phyloP scores from a whole-genome alignment of 2,113 vertebrate genomes.

The Podarcis cretensis region DNA sequence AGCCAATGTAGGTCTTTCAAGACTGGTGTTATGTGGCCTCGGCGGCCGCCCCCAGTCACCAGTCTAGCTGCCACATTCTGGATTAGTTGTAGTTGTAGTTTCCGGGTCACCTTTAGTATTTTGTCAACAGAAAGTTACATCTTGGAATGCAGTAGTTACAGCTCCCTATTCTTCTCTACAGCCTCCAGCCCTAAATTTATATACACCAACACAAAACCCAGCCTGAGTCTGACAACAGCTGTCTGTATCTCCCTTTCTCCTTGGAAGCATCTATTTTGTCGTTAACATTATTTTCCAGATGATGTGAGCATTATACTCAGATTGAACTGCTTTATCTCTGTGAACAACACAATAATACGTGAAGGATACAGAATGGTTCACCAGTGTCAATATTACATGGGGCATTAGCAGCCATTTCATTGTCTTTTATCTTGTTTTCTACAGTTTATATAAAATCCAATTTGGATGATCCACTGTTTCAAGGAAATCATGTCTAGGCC shows the following conservation, averaged over 20 bases:
- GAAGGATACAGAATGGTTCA: background rate
- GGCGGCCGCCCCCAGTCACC: too few relatives aligned
- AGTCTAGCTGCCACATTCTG: too few relatives aligned
- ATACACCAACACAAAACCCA: background rate
- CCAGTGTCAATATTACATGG: background rate
- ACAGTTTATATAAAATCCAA: constrained; percentile 24
- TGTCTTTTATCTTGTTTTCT: constrained; percentile 5
- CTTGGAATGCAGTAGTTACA: background rate
- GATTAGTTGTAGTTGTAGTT: too few relatives aligned
- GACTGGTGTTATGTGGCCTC: too few relatives aligned
- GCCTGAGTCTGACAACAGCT: background rate
- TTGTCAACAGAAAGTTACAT: background rate
- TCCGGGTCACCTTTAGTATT: background rate
- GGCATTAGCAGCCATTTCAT: constrained; percentile 14
- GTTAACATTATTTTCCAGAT: background rate
- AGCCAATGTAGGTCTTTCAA: too few relatives aligned
- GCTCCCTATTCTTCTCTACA: background rate
- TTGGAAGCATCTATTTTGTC: constrained; percentile 7
- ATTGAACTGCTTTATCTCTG: background rate
- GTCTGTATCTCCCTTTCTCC: background rate
- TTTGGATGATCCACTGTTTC: constrained; percentile 9
- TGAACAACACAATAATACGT: background rate
- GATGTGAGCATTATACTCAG: background rate
- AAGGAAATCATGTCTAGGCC: constrained; percentile 1
- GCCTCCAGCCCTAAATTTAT: background rate